Base-by-base conservation (phyloP, 1,140 invertebrate genomes). In the Andricus grossulariae region DNA sequence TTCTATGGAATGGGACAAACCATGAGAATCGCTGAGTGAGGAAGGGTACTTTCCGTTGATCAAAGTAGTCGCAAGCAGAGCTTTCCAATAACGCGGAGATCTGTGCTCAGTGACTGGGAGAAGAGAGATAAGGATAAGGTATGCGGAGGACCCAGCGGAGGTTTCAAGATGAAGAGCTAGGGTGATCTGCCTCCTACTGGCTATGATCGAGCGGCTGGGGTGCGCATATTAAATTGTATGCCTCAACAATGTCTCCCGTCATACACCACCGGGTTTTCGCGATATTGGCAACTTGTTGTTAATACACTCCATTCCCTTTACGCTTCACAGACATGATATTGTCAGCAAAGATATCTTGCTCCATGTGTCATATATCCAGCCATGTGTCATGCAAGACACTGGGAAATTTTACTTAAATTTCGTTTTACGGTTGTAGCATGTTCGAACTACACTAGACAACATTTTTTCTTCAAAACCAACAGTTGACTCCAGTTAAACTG, bases 51-150 rank as follows among this genome's bases (percentile, higher is more conserved):
- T 57, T 25, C 55, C 19, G 55, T 57, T 57, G 55, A 57, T 57
- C 55, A 57, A 57, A 57, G 55, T 57, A 57, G 55, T 57, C 55
- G 19, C 10, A 57, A 57, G 19, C 55, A 57, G 19, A 57, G 55
- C 55, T 57, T 57, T 57, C 19, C 55, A 57, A 57, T 57, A 57
- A 57, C 78, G 78, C 72, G 73, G 75, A 84, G 83, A 85, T 85
- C 83, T 77, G 73, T 79, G 79, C 83, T 84, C 82, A 84, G 83
- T 82, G 83, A 84, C 83, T 85, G 81, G 51, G 55, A 76, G 81
- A 82, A 85, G 83, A 84, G 71, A 84, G 83, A 85, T 85, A 85
- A 85, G 83, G 83, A 85, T 85, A 85, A 85, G 83, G 83, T 84
- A 84, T 85, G 81, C 71, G 80, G 10, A 45, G 39, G 2, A 2